phyloP scores from a whole-genome alignment of 2,113 vertebrate species.

The Gobio gobio region DNA sequence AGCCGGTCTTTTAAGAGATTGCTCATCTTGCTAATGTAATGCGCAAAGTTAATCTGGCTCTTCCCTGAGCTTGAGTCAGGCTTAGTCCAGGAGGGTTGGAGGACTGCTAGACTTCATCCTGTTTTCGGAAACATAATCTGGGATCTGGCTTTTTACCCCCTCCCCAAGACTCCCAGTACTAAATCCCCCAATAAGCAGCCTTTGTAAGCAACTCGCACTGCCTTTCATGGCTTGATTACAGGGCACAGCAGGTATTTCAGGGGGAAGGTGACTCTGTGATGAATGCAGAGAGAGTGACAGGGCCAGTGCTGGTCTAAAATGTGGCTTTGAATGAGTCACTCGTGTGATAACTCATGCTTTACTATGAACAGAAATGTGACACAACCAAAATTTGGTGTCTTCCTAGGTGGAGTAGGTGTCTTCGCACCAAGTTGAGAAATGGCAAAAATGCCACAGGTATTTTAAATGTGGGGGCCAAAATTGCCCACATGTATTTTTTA shows the following conservation, averaged over 20 bases:
- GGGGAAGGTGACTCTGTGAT: conserved; percentile 44
- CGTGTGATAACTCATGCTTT: conserved; percentile 12
- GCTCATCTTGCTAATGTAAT: conserved; percentile 54
- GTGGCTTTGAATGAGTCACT: conserved; percentile 24
- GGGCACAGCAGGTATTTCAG: conserved; percentile 49
- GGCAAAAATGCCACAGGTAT: neutral
- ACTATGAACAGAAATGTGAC: conserved; percentile 43
- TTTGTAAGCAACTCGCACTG: conserved; percentile 48
- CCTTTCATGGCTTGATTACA: conserved; percentile 55
- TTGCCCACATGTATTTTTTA: neutral
- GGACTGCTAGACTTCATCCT: conserved; percentile 48
- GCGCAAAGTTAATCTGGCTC: conserved; percentile 47
- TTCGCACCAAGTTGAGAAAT: neutral
- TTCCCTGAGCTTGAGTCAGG: conserved; percentile 32
- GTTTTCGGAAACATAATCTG: conserved; percentile 53
- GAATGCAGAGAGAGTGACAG: conserved; percentile 46
- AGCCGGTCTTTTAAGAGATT: conserved; percentile 42
- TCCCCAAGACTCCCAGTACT: conserved; percentile 41
- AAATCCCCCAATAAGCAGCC: conserved; percentile 56
- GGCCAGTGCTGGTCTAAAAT: conserved; percentile 26
- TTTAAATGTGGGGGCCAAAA: neutral
- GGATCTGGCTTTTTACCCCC: conserved; percentile 44
- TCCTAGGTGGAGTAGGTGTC: neutral
- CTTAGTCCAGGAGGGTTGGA: conserved; percentile 21
- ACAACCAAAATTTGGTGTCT: neutral